A percentile compares a stretch with the other conserved stretches of the same genome.
phyloP scores from a whole-genome alignment of 2,888 invertebrate species.

The Aricia artaxerxes region DNA sequence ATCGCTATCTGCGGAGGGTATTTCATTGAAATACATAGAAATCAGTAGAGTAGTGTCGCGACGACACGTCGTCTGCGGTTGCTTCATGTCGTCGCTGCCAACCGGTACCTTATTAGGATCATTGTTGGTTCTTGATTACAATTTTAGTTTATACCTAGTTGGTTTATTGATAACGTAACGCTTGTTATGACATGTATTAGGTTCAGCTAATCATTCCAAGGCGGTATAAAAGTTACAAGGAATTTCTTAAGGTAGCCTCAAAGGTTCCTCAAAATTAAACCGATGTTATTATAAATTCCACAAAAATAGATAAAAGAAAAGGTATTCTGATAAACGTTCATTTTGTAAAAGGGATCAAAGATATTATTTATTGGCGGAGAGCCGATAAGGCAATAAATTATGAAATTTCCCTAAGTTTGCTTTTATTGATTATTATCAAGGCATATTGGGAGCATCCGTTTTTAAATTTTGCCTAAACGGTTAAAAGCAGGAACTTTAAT shows the following conservation, averaged over 20 bases:
- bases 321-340: conserved; percentile 32
- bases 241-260: neutral
- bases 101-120: too few species aligned
- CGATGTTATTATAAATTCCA: conserved; percentile 32
- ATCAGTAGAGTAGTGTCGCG: too few species aligned
- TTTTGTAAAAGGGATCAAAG: conserved; percentile 34
- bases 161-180: too few species aligned
- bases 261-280: conserved; percentile 20
- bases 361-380: conserved; percentile 33
- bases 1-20: too few species aligned
- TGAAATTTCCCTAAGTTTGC: conserved; percentile 28
- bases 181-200: neutral
- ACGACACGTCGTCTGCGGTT: too few species aligned
- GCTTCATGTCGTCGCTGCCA: too few species aligned
- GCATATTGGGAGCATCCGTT: conserved; percentile 5
- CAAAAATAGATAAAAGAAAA: conserved; percentile 32
- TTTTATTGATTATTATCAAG: conserved; percentile 26
- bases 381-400: conserved; percentile 33
- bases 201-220: neutral
- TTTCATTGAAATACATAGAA: too few species aligned
- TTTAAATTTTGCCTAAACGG: neutral
- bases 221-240: neutral
- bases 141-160: too few species aligned
- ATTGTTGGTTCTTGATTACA: too few species aligned
- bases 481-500: neutral